Base-by-base conservation (phyloP, 2,888 invertebrate species). In the Phorcus lineatus region DNA sequence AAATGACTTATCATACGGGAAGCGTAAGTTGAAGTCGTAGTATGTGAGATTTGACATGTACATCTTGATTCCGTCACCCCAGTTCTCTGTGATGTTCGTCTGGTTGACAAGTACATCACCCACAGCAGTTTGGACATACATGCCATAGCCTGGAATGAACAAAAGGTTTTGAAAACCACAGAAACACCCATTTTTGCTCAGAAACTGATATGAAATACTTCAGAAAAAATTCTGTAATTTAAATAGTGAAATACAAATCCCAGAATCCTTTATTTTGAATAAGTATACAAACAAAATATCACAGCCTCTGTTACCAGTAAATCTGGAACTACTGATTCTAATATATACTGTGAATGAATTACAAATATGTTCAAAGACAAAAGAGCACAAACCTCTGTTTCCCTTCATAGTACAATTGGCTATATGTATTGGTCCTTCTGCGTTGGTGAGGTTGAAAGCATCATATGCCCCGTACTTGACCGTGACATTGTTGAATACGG, bases 381-480 rank as follows among this genome's bases (percentile, higher is more conserved):
- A 11, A 11, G 11, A 19, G 31, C 24, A 75, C 87, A 91, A 93
- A 94, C 95, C 96, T 93, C 94, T 94, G 94, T 98, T 98, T 92
- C 96, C 95, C 88, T 96, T 95, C 81, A 99, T 85, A 17, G 91
- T 87, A 31, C 87, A 86, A 82, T 91, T 91, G 2, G 90, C 89
- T 31, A 91, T 88, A 57, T 87, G 88, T 16, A 91, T 86, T n/a
- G 84, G 82, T 16, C 91, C 90, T 17, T 84, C 80, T 0, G 91
- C 83, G 28, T 91, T 90, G 6, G 91, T 91, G 67, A 90, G 77
- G 80, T 91, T 91, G 70, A 91, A 79, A 0, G 85, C 99, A 91
- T 98, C 98, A 92, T 96, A 97, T 0, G 98, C 98, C 13, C 97
- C 97, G 92, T 96, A 95, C 66, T 96, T 95, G 86, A 99, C 95